Conservation (phyloP, 2,888 invertebrate species). For the Colletes collaris region DNA sequence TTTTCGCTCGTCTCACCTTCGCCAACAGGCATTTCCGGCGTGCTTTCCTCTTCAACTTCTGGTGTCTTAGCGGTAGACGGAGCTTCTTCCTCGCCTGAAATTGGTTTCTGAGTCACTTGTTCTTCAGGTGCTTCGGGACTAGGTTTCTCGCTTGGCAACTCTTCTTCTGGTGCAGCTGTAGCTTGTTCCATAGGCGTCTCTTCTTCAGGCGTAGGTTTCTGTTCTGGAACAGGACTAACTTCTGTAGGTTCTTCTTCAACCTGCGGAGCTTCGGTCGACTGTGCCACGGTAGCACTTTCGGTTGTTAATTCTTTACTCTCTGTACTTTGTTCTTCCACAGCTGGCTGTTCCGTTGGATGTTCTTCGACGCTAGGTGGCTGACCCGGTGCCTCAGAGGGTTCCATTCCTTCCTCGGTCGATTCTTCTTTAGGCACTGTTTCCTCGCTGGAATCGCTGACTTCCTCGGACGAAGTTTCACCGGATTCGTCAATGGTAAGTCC, state of each 20-base stretch:
- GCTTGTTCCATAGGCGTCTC: constrained; percentile 25
- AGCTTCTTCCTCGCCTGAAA: constrained; percentile 26
- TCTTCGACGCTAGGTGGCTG: constrained; percentile 31
- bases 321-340: constrained; percentile 41
- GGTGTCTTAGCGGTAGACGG: constrained; percentile 1
- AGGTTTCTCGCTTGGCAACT: constrained; percentile 25
- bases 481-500: constrained; percentile 60
- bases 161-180: constrained; percentile 25
- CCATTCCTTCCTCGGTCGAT: constrained; percentile 25
- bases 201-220: constrained; percentile 5
- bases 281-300: constrained; percentile 25
- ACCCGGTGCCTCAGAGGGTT: constrained; percentile 18
- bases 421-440: constrained; percentile 39
- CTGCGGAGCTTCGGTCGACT: constrained; percentile 49
- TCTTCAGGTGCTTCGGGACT: constrained; percentile 27
- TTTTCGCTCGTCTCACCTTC: constrained; percentile 45
- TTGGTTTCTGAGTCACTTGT: constrained; percentile 44
- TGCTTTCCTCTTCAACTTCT: constrained; percentile 29
- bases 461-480: constrained; percentile 66
- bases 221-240: no score
- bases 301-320: constrained; percentile 34
- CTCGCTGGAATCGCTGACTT: constrained; percentile 51
- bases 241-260: constrained; percentile 25
- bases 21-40: constrained; percentile 42
- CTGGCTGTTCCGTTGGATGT: constrained; percentile 27